These are phyloP conservation scores for Scytalopus superciliaris DNA, from an alignment of 2,113 vertebrate genomes.

Conservation along the genomic window DNA sequence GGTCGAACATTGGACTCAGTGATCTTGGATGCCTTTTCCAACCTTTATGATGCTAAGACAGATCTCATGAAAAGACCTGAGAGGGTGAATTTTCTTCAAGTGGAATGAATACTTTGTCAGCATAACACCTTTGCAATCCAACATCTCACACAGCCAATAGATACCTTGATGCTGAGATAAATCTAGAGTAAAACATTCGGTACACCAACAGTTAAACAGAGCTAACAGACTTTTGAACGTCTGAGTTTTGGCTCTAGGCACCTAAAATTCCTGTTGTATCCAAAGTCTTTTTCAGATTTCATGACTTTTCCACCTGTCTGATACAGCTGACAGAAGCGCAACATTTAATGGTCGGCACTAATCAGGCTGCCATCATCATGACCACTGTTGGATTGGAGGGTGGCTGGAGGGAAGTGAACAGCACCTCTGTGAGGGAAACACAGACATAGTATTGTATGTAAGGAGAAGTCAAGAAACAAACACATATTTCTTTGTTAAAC, in stretches of 20 bases:
- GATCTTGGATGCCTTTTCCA: background rate
- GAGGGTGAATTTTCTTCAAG: background rate
- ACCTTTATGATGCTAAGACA: background rate
- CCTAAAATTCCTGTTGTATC: background rate
- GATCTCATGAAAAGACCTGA: background rate
- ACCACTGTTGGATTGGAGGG: background rate
- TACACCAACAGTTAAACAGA: background rate
- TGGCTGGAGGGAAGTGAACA: background rate
- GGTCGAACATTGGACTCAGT: background rate
- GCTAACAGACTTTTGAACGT: background rate
- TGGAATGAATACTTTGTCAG: background rate
- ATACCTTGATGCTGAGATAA: background rate
- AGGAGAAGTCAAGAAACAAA: background rate
- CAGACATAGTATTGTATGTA: background rate
- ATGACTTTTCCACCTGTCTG: background rate
- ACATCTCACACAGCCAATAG: background rate
- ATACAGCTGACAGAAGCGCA: background rate
- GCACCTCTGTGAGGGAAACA: background rate
- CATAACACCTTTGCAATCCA: background rate
- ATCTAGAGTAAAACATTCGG: background rate
- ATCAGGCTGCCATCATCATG: background rate
- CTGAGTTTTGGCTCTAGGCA: background rate
- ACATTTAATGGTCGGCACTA: rapidly evolving
- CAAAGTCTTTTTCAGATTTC: background rate
- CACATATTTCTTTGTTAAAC: background rate